These are phyloP conservation scores for Calonectris borealis DNA, from an alignment of 2,113 vertebrate genomes.

Conservation along the genomic window DNA sequence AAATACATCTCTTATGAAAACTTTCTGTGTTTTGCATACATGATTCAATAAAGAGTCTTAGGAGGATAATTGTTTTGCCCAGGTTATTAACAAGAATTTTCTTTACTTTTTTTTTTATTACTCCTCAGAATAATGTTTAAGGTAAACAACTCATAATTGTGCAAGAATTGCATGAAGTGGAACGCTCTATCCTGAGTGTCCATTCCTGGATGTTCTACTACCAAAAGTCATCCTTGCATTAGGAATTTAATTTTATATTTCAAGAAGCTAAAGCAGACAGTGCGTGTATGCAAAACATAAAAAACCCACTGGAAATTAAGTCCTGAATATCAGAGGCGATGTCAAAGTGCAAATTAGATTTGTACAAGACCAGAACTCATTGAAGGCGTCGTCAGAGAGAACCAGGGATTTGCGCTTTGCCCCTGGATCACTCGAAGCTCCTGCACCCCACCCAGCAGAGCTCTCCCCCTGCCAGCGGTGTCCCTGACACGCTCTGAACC, in stretches of 20 bases:
- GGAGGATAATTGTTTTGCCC: conserved; percentile 31
- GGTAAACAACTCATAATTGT: conserved; percentile 19
- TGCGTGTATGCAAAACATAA: rapidly evolving
- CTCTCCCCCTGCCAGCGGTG: not conserved
- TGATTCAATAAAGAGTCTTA: conserved; percentile 33
- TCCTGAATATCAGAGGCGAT: not conserved
- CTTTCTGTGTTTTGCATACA: conserved; percentile 32
- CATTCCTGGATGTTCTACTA: not conserved
- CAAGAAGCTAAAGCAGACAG: not conserved
- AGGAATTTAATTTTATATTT: not conserved
- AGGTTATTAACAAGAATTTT: conserved; percentile 49
- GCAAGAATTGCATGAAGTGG: not conserved
- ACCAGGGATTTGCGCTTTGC: not conserved
- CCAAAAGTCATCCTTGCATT: not conserved
- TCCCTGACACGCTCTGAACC: not conserved
- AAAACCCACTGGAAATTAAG: not conserved
- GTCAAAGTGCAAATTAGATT: not conserved
- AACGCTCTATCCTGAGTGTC: not conserved
- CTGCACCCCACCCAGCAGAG: not conserved
- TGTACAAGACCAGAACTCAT: rapidly evolving
- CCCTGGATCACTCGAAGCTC: rapidly evolving
- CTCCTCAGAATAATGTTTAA: not conserved
- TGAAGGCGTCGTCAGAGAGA: not conserved
- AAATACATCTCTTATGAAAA: conserved; percentile 53
- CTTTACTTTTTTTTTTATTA: not conserved